phyloP scores from a whole-genome alignment of 2,888 invertebrate genomes.

The Cryptus armator region DNA sequence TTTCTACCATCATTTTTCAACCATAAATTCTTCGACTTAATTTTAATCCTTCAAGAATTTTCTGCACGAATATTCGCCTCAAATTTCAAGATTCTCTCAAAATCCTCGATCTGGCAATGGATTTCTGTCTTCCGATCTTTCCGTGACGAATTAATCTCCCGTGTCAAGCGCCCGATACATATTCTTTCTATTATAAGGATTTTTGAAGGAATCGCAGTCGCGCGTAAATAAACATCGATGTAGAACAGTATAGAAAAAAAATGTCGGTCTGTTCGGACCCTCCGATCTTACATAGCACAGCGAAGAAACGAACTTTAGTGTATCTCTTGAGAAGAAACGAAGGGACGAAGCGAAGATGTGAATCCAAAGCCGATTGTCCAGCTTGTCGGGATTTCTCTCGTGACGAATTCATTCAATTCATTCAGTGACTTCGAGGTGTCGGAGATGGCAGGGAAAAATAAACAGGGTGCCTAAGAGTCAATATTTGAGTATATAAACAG shows the following conservation, averaged over 20 bases:
- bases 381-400: constrained; percentile 48
- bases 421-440: constrained; percentile 24
- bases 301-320: constrained; percentile 18
- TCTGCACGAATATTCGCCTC: background rate
- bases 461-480: constrained; percentile 54
- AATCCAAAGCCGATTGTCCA: constrained; percentile 52
- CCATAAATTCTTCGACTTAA: background rate
- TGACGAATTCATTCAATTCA: constrained; percentile 66
- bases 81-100: background rate
- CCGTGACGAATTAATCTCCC: constrained; percentile 60
- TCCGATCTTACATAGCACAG: background rate
- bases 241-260: background rate
- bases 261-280: constrained; percentile 23
- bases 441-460: constrained; percentile 49
- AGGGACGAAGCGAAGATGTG: constrained; percentile 25
- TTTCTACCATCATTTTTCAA: constrained; percentile 3
- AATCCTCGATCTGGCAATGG: no score
- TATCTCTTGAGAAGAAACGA: constrained; percentile 9
- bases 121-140: background rate
- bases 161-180: constrained; percentile 23
- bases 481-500: constrained; percentile 60
- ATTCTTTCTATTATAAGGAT: constrained; percentile 16
- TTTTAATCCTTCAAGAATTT: background rate
- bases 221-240: constrained; percentile 57
- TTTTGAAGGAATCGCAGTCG: constrained; percentile 6